Evolutionary conservation across 1,140 invertebrate species (phyloP), one percentile per base, ranked within the genome.

Genomic region (Aphelenchoides besseyi): DNA sequence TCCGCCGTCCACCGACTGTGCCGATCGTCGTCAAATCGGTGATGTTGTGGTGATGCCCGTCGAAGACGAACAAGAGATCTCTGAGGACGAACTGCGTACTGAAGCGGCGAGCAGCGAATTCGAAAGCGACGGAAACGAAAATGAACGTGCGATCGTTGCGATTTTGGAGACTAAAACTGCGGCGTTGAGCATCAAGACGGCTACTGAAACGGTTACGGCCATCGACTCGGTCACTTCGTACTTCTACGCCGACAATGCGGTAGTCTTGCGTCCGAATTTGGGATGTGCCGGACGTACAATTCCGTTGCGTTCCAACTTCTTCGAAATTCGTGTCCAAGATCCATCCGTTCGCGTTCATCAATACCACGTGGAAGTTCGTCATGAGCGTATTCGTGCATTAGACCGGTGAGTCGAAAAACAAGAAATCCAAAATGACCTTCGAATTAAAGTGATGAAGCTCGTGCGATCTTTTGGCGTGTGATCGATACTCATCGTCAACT

Each of bases 391-490:
- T n/a, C 63, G 68, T 16, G 35, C 16, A 26, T 26, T 69, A 12
- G 68, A 69, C n/a, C 41, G 64, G 64, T 62, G 29, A 61, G 66
- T 30, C 28, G 16, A n/a, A n/a, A n/a, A n/a, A n/a, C n/a, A n/a
- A n/a, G n/a, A n/a, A n/a, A n/a, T n/a, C n/a, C 1, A 18, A n/a
- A n/a, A 1, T 41, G 16, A 1, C 18, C 28, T 2, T 29, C 2
- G n/a, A 2, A 64, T 75, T 75, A 35, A 29, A 76, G 77, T 18
- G 77, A 79, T 32, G 77, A 79, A 33, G 69, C 37, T 33, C 74
- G 77, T 28, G 59, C 57, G 32, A 77, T 79, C 57, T 79, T 79
- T 68, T 79, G 77, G 77, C 64, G 71, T 18, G 64, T 55, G 28
- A 71, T 79, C 12, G 48, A 68, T 8, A 54, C 67, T 32, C 37